These are phyloP conservation scores for Tetraneura akinire DNA, from an alignment of 1,140 invertebrate genomes.

Conservation along the genomic window DNA sequence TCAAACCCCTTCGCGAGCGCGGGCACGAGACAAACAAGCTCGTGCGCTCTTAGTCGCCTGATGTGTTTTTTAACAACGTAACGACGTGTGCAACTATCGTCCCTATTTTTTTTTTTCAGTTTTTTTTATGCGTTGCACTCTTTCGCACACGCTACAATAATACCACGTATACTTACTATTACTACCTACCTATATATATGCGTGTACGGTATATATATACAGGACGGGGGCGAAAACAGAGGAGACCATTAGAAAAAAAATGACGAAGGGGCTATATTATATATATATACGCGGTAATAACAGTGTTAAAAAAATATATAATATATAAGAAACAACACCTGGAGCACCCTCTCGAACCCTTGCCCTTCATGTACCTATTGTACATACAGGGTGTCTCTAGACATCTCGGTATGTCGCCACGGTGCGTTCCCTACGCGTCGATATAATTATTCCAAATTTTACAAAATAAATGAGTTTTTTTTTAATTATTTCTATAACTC, in stretches of 20 bases:
- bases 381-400: neutral
- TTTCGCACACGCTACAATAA: constrained; percentile 1
- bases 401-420: too few relatives aligned
- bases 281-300: constrained; percentile 14
- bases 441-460: too few relatives aligned
- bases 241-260: neutral
- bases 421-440: too few relatives aligned
- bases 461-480: too few relatives aligned
- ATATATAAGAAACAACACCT: constrained; percentile 47
- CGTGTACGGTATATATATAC: too few relatives aligned
- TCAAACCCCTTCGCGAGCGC: constrained; percentile 19
- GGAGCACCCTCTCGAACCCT: constrained; percentile 51
- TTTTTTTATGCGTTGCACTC: neutral
- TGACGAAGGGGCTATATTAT: constrained; percentile 13
- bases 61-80: constrained; percentile 31
- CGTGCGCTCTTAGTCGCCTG: constrained; percentile 19
- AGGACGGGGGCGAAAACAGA: constrained; percentile 2
- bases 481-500: too few relatives aligned
- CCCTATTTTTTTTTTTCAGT: too few relatives aligned
- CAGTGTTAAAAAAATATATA: constrained; percentile 39
- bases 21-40: constrained; percentile 48
- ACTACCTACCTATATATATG: neutral
- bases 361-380: neutral
- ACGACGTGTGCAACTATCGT: constrained; percentile 6
- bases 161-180: neutral